Evolutionary conservation across 2,888 invertebrate genomes (phyloP), one percentile per base, ranked within the genome.

Genomic region (Helleia helle): DNA sequence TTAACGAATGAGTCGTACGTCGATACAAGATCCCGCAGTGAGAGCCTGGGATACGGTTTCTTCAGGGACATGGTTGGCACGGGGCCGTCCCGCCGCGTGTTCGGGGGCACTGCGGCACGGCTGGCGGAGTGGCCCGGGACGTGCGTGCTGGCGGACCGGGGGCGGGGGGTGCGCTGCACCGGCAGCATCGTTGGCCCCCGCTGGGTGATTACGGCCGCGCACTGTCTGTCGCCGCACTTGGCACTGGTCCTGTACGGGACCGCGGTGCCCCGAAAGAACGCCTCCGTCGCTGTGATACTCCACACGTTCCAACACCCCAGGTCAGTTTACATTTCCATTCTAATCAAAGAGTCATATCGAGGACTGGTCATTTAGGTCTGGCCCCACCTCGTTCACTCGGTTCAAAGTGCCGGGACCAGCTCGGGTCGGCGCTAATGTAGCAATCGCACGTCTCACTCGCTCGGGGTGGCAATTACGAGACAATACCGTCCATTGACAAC

Each of bases 131-230:
- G 56, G 50, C 65, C 71, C 8, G 54, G 59, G 5, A 62, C 56
- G 40, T 69, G 71, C 53, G 70, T 64, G 43, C 59, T 80, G 48
- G 52, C 73, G 27, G 77, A 77, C 59, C 66, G 70, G 27, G 65
- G 61, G 56, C 61, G 66, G 64, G 12, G 42, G n/a, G 43, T 65
- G 56, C 60, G 68, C 34, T 80, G 81, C 62, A 70, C 76, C 36
- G 71, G 53, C 44, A 46, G 71, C 5, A 65, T 71, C 46, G 46
- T 83, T 47, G 50, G 66, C 36, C 37, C 58, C 46, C 65, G 63
- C 55, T 81, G 80, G 80, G 75, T 51, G 55, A 61, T 83, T 40
- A 80, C 81, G 15, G 80, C 81, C 14, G 81, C 74, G 27, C 80
- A 80, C 62, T 83, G 81, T 58, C 60, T 73, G 8, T 41, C 64